Percentiles rank a stretch among this genome's conserved stretches.
Conservation (phyloP, 2,113 vertebrate genomes). For the Petroica traversi region DNA sequence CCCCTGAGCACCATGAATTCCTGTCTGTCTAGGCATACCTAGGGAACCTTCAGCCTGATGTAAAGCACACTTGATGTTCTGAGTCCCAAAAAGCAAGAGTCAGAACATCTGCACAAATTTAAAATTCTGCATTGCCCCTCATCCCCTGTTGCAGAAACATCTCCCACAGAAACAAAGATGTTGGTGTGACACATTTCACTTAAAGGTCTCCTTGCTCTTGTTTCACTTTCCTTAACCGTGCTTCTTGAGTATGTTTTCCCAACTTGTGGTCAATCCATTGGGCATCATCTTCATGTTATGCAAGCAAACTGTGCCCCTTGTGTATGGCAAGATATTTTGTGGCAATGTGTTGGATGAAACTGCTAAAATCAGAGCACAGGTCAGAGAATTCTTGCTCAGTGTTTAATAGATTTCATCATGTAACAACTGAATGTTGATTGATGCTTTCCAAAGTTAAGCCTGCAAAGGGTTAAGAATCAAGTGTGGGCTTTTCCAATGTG, state of each 20-base stretch:
- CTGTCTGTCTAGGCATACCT: background rate
- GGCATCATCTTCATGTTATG: background rate
- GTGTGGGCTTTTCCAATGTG: background rate
- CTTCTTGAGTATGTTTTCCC: background rate
- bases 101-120: background rate
- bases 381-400: background rate
- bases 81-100: background rate
- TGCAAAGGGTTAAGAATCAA: background rate
- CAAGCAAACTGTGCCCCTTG: background rate
- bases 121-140: background rate
- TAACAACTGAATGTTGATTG: background rate
- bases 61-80: accelerated
- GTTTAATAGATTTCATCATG: background rate
- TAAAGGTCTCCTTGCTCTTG: background rate
- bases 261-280: background rate
- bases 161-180: background rate
- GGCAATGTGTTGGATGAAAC: background rate
- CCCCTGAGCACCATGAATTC: background rate
- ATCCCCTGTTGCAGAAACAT: background rate
- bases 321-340: background rate
- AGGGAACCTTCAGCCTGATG: background rate
- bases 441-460: background rate
- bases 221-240: background rate
- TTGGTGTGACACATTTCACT: background rate
- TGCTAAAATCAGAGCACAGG: background rate